Conservation (phyloP, 2,113 vertebrate species). For the Corydoras sp. region DNA sequence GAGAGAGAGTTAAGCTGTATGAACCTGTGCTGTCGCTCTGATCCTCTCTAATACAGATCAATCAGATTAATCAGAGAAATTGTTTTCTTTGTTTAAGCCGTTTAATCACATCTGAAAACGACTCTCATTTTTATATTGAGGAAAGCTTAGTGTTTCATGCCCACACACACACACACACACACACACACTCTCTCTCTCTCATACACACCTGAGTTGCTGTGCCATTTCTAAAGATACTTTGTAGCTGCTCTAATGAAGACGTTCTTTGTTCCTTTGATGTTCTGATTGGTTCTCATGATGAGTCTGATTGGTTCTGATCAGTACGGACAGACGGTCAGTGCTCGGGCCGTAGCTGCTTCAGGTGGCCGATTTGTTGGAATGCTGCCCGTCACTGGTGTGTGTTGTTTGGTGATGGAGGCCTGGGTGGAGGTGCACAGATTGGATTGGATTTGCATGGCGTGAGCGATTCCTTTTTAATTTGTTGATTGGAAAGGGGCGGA, state of each 20-base stretch:
- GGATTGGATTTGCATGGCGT: slow-evolving; percentile 70
- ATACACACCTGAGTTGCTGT: background rate
- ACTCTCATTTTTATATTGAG: slow-evolving; percentile 56
- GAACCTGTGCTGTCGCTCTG: slow-evolving; percentile 60
- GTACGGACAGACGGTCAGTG: too few species aligned
- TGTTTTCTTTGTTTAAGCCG: slow-evolving; percentile 60
- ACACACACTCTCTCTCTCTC: too few species aligned
- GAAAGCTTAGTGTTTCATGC: background rate
- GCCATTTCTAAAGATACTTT: too few species aligned
- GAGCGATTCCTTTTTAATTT: slow-evolving; percentile 75
- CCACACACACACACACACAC: background rate
- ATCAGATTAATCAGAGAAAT: slow-evolving; percentile 78
- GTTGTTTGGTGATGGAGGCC: background rate
- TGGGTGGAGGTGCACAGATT: slow-evolving; percentile 57
- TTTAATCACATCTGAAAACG: slow-evolving; percentile 73
- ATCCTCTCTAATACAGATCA: slow-evolving; percentile 60
- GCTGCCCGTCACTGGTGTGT: background rate
- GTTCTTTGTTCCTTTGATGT: too few species aligned
- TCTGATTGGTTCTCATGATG: too few species aligned
- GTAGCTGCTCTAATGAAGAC: too few species aligned
- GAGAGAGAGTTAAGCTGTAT: slow-evolving; percentile 37
- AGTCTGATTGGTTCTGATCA: too few species aligned
- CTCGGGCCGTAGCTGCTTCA: too few species aligned
- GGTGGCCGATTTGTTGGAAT: too few species aligned
- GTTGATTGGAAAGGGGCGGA: slow-evolving; percentile 65